phyloP scores from a whole-genome alignment of 2,797 vertebrate genomes.

The Glyptemys insculpta region DNA sequence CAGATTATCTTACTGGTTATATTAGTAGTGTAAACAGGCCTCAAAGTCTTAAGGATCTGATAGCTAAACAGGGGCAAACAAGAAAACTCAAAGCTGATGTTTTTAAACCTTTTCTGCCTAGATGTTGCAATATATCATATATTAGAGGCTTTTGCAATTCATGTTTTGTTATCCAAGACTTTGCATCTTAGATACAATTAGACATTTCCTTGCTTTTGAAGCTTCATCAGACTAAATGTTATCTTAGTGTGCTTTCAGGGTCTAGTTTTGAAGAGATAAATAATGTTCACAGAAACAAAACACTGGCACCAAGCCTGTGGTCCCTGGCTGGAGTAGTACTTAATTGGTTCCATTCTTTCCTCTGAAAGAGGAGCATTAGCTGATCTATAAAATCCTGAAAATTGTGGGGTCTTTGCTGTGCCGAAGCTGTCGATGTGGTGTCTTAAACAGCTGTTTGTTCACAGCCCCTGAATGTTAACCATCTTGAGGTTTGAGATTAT shows the following conservation, averaged over 20 bases:
- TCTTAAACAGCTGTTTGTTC: neutral
- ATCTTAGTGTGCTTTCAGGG: neutral
- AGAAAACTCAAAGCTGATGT: neutral
- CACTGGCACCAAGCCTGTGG: neutral
- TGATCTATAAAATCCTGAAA: neutral
- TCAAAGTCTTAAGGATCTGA: neutral
- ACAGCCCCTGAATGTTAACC: neutral
- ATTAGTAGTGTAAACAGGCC: neutral
- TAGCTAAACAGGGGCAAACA: neutral
- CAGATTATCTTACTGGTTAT: neutral
- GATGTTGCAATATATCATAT: neutral
- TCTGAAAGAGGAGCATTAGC: neutral
- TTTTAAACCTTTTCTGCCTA: neutral
- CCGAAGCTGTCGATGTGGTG: neutral
- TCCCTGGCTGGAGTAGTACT: neutral
- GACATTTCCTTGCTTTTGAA: neutral
- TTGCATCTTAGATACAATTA: neutral
- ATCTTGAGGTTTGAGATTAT: conserved; percentile 13
- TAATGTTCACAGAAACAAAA: neutral
- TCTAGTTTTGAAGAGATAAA: neutral
- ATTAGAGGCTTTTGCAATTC: neutral
- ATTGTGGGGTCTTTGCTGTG: neutral
- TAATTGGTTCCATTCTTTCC: neutral
- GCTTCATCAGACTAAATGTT: neutral
- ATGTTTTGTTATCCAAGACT: neutral